A percentile compares a stretch with the other conserved stretches of the same genome.
These are phyloP conservation scores for Sesamia inferens DNA, from an alignment of 2,888 invertebrate species.

Conservation along the genomic window DNA sequence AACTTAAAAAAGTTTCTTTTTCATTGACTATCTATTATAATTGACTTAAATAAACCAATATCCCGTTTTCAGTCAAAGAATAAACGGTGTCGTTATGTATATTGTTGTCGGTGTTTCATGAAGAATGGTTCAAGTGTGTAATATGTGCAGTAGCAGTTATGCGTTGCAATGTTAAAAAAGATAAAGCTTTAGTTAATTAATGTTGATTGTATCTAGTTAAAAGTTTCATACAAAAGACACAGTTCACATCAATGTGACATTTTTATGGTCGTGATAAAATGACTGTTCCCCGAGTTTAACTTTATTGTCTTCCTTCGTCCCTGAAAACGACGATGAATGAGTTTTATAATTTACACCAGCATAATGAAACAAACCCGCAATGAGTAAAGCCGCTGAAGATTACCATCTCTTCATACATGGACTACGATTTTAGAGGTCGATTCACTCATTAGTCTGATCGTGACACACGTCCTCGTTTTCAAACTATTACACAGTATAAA, in stretches of 20 bases:
- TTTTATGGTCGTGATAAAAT: slow-evolving; percentile 13
- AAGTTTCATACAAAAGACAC: not conserved
- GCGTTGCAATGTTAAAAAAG: not conserved
- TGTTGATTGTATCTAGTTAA: not conserved
- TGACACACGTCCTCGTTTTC: slow-evolving; percentile 56
- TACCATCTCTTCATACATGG: slow-evolving; percentile 59
- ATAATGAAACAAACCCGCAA: slow-evolving; percentile 44
- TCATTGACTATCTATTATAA: too few species aligned
- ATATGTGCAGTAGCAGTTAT: not conserved
- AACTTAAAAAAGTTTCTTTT: too few species aligned
- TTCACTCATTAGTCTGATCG: slow-evolving; percentile 60
- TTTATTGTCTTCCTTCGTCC: slow-evolving; percentile 22
- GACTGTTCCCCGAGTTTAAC: not conserved
- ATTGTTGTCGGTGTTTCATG: slow-evolving; percentile 6
- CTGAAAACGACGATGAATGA: slow-evolving; percentile 33
- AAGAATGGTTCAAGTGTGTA: not conserved
- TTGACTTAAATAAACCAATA: too few species aligned
- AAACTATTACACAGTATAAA: slow-evolving; percentile 43
- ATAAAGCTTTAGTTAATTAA: slow-evolving; percentile 15
- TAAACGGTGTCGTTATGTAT: too few species aligned
- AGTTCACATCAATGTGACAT: slow-evolving; percentile 19
- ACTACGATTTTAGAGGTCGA: slow-evolving; percentile 61
- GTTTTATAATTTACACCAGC: slow-evolving; percentile 25
- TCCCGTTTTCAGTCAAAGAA: too few species aligned
- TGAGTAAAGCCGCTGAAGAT: slow-evolving; percentile 47